phyloP scores from a whole-genome alignment of 2,888 invertebrate species.

The Oxyscelio sp. region DNA sequence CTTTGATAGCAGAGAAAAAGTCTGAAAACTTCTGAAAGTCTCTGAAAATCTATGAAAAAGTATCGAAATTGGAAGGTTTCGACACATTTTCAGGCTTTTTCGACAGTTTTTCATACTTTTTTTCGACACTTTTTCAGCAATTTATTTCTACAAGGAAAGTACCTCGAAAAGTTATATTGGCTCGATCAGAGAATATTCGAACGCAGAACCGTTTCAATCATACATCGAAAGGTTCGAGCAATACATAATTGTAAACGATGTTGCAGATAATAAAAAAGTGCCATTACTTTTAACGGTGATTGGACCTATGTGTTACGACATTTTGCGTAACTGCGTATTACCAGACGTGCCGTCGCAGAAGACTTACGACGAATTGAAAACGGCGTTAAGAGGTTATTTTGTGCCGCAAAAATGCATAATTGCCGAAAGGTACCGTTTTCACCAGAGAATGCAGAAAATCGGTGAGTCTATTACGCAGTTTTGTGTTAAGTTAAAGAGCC shows the following conservation, averaged over 20 bases:
- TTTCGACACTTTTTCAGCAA: no score
- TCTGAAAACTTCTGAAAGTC: no score
- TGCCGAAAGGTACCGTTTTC: constrained; percentile 79
- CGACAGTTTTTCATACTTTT: no score
- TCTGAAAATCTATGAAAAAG: no score
- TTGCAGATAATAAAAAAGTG: constrained; percentile 70
- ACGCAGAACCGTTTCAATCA: constrained; percentile 33
- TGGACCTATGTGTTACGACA: constrained; percentile 68
- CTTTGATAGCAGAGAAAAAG: no score
- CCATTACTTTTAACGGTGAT: constrained; percentile 76
- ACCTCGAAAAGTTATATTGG: constrained; percentile 7
- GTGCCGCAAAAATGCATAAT: constrained; percentile 74
- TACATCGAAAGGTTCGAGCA: constrained; percentile 77
- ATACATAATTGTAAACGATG: constrained; percentile 73
- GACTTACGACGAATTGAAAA: constrained; percentile 68
- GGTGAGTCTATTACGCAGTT: constrained; percentile 63
- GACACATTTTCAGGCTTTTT: no score
- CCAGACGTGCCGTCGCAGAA: constrained; percentile 66
- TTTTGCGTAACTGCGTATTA: constrained; percentile 57
- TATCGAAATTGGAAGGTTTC: no score
- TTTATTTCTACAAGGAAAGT: no score
- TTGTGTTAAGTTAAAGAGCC: constrained; percentile 73
- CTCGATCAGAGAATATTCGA: constrained; percentile 16
- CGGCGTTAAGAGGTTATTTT: constrained; percentile 62
- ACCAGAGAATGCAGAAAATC: constrained; percentile 76